Percentiles rank a stretch among this genome's conserved stretches.
Conservation (phyloP, 2,797 vertebrate genomes). For the Acrossocheilus fasciatus region DNA sequence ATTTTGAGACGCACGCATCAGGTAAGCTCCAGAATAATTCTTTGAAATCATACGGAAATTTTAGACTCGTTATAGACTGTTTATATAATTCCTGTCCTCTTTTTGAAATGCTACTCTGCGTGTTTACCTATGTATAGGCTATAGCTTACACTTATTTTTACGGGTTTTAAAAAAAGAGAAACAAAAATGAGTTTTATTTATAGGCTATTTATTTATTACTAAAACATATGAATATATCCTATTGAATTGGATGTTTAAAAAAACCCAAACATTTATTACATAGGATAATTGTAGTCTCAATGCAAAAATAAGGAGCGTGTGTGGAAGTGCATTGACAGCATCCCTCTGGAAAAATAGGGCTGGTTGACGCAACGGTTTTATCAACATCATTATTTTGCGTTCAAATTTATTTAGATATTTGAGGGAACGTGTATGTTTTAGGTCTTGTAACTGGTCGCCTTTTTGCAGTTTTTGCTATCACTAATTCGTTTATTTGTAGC, state of each 20-base stretch:
- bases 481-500: neutral
- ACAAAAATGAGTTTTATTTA: neutral
- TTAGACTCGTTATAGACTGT: neutral
- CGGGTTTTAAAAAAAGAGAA: neutral
- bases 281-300: neutral
- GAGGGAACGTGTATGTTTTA: neutral
- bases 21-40: conserved; percentile 29
- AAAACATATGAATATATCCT: neutral
- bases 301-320: neutral
- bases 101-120: neutral
- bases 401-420: neutral
- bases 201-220: neutral
- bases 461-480: neutral
- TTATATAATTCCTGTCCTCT: neutral
- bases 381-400: neutral
- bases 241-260: neutral
- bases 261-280: neutral
- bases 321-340: conserved; percentile 25
- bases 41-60: neutral
- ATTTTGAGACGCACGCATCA: conserved; percentile 24
- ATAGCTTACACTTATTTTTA: neutral
- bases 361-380: conserved; percentile 2
- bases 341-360: neutral
- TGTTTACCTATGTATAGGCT: neutral
- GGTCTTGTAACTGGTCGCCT: neutral